Evolutionary conservation across 2,797 vertebrate species (phyloP).

Genomic region (Cetoscarus ocellatus): DNA sequence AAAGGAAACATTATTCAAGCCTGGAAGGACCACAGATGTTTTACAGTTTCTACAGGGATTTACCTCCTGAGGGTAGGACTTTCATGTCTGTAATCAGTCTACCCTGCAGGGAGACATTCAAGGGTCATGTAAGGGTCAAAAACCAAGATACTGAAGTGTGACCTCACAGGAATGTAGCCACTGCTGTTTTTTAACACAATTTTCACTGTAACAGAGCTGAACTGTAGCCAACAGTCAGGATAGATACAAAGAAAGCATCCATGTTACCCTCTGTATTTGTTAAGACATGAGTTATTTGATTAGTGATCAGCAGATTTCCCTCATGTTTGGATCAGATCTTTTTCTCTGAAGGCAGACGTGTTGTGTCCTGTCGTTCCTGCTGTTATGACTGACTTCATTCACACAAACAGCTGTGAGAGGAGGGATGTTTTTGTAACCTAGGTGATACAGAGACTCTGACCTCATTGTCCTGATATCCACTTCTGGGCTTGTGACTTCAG

Average conservation of each 20-base stretch:
- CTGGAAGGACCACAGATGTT: not conserved
- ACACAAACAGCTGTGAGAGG: conserved; percentile 5
- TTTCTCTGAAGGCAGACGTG: conserved; percentile 15
- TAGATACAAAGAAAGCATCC: not conserved
- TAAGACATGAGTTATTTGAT: not conserved
- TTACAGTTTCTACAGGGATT: not conserved
- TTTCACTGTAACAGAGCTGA: not conserved
- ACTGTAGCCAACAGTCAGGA: not conserved
- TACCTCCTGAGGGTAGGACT: not conserved
- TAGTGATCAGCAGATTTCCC: not conserved
- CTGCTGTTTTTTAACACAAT: not conserved
- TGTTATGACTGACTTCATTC: conserved; percentile 1
- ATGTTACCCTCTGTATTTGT: not conserved
- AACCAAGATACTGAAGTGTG: conserved; percentile 1
- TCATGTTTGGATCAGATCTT: not conserved
- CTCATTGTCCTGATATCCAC: not conserved
- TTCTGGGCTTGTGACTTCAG: too few relatives aligned
- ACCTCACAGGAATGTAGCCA: conserved; percentile 19
- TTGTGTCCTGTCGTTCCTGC: conserved; percentile 6
- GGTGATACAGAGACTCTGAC: too few relatives aligned
- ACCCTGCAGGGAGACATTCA: conserved; percentile 3
- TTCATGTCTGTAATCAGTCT: not conserved
- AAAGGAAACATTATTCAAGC: not conserved
- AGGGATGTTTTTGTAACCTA: not conserved
- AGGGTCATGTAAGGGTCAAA: conserved; percentile 29